Evolutionary conservation across 2,797 vertebrate species (phyloP).

Genomic region (Triplophysa bombifrons): DNA sequence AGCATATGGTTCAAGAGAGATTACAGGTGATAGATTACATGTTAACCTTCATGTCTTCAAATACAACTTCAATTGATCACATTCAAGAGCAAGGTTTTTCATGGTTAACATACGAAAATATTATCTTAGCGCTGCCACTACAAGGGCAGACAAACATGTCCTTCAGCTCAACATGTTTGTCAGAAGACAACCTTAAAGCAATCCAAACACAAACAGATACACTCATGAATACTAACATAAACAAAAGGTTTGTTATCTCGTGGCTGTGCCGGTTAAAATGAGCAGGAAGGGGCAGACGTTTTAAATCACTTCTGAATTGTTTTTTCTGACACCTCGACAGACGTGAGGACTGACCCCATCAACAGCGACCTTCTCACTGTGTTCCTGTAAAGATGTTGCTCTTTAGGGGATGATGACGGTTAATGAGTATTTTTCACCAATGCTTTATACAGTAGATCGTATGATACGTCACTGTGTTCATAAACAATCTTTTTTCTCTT

Average conservation of each 20-base stretch:
- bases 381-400: not conserved
- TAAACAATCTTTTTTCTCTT: too few relatives aligned
- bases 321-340: conserved; percentile 52
- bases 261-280: conserved; percentile 27
- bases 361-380: not conserved
- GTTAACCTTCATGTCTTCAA: conserved; percentile 17
- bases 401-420: not conserved
- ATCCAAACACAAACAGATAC: conserved; percentile 36
- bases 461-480: too few relatives aligned
- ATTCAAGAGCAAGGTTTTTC: conserved; percentile 45
- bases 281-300: conserved; percentile 49
- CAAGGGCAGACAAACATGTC: conserved; percentile 60
- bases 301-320: conserved; percentile 44
- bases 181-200: conserved; percentile 31
- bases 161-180: conserved; percentile 46
- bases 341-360: conserved; percentile 30
- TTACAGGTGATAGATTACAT: not conserved
- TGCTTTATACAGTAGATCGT: too few relatives aligned
- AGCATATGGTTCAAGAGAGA: not conserved
- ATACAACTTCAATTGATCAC: conserved; percentile 16
- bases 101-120: conserved; percentile 35
- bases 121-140: conserved; percentile 29
- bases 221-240: conserved; percentile 28
- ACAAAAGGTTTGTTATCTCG: conserved; percentile 16
- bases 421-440: not conserved